These are phyloP conservation scores for Lamprologus sp. DNA, from an alignment of 2,113 vertebrate species.

Conservation along the genomic window DNA sequence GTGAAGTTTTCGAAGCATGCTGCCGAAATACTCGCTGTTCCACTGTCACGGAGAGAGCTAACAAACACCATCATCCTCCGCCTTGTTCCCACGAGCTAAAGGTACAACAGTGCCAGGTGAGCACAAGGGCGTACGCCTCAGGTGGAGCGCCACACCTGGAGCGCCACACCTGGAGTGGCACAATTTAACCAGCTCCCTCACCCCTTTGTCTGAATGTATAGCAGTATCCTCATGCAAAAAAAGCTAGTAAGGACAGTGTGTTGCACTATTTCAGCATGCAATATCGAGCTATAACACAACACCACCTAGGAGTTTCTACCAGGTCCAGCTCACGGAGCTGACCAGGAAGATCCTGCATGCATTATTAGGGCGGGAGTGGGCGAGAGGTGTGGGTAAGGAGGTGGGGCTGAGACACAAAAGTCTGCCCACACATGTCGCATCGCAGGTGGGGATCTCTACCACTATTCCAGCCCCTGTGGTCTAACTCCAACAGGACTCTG, in stretches of 20 bases:
- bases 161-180: not conserved
- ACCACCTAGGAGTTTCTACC: slow-evolving; percentile 55
- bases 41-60: slow-evolving; percentile 26
- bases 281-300: slow-evolving; percentile 73
- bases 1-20: slow-evolving; percentile 45
- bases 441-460: slow-evolving; percentile 8
- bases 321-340: slow-evolving; percentile 58
- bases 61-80: not conserved
- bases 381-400: not conserved
- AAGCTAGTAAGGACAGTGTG: slow-evolving; percentile 67
- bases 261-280: slow-evolving; percentile 75
- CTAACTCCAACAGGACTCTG: slow-evolving; percentile 48
- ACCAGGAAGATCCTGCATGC: slow-evolving; percentile 65
- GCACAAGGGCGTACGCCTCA: slow-evolving; percentile 25
- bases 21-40: slow-evolving; percentile 23
- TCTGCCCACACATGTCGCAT: slow-evolving; percentile 28
- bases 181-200: slow-evolving; percentile 6
- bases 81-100: not conserved
- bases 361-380: slow-evolving; percentile 37
- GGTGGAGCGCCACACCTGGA: slow-evolving; percentile 16
- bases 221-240: slow-evolving; percentile 72
- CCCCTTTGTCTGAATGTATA: slow-evolving; percentile 33
- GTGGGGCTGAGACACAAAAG: slow-evolving; percentile 8
- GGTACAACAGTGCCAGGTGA: slow-evolving; percentile 37
- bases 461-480: slow-evolving; percentile 40